A percentile compares a stretch with the other conserved stretches of the same genome.
Evolutionary conservation across 30 jellyfish, hydroid and myxozoan species (phyloP).

Genomic region (Hydra vulgaris): DNA sequence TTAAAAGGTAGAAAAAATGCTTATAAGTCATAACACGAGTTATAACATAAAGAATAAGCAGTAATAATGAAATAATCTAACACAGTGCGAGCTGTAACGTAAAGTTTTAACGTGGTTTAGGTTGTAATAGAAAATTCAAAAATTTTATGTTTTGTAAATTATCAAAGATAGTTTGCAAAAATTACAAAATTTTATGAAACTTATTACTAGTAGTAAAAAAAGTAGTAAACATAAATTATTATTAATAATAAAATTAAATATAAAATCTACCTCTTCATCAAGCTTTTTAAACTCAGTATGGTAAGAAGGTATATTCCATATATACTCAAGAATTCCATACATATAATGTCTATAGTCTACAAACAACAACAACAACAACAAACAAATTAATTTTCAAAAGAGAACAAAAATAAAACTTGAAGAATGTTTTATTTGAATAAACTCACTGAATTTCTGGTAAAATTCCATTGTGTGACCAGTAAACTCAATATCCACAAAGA

Average conservation of each 20-base stretch:
- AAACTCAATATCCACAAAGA: constrained; percentile 87
- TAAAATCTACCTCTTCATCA: constrained; percentile 51
- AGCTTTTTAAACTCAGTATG: constrained; percentile 36
- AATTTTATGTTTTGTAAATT: too few species aligned
- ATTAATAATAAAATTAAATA: background rate
- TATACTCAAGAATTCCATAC: constrained; percentile 78
- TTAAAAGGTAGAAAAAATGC: too few species aligned
- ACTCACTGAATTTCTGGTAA: constrained; percentile 81
- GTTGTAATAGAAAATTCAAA: too few species aligned
- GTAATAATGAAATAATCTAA: too few species aligned
- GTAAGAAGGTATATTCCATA: constrained; percentile 67
- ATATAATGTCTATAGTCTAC: constrained; percentile 88
- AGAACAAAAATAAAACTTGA: background rate
- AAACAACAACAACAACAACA: too few species aligned
- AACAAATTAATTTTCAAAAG: too few species aligned
- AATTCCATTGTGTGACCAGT: constrained; percentile 92
- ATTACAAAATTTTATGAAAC: too few species aligned
- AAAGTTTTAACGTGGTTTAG: too few species aligned
- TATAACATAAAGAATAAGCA: too few species aligned
- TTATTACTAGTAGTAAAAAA: background rate
- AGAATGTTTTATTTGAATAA: background rate
- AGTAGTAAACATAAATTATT: background rate
- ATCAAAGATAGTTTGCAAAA: too few species aligned
- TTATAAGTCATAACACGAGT: too few species aligned
- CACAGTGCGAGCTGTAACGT: too few species aligned